Percentiles rank a stretch among this genome's conserved stretches.
Evolutionary conservation across 2,888 invertebrate species (phyloP).

Genomic region (Erynnis tages): DNA sequence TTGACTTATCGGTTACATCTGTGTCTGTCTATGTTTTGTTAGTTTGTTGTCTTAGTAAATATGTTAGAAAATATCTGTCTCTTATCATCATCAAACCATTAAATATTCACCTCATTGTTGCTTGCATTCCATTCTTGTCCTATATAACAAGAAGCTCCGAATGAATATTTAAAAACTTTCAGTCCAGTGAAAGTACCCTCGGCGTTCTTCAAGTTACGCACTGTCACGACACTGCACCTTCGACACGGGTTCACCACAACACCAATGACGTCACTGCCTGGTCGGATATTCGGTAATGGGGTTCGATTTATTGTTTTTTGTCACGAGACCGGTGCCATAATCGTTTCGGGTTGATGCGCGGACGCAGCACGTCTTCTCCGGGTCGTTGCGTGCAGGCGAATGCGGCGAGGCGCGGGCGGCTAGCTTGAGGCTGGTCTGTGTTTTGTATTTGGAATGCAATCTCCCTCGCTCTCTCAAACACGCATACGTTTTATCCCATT

Average conservation of each 20-base stretch:
- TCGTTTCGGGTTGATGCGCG: conserved; percentile 25
- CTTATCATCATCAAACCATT: neutral
- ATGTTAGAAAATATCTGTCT: too few relatives aligned
- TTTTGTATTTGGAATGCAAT: conserved; percentile 68
- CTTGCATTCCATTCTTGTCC: conserved; percentile 50
- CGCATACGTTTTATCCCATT: conserved; percentile 54
- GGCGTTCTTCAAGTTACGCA: conserved; percentile 54
- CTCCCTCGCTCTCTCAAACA: conserved; percentile 73
- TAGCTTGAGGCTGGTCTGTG: conserved; percentile 40
- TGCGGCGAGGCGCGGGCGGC: conserved; percentile 42
- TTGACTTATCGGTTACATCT: too few relatives aligned
- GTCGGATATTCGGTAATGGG: conserved; percentile 45
- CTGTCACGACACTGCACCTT: conserved; percentile 38
- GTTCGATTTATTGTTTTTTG: conserved; percentile 43
- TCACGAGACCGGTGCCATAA: conserved; percentile 44
- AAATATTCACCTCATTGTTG: conserved; percentile 55
- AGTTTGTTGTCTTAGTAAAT: too few relatives aligned
- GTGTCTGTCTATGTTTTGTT: too few relatives aligned
- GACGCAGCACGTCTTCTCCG: conserved; percentile 37
- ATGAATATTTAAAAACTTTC: conserved; percentile 76
- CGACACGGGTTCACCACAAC: conserved; percentile 44
- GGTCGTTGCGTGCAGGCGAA: conserved; percentile 46
- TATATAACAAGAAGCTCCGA: conserved; percentile 67
- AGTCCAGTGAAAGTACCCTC: conserved; percentile 80
- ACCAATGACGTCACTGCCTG: conserved; percentile 55